A percentile compares a stretch with the other conserved stretches of the same genome.
Evolutionary conservation across 2,113 vertebrate species (phyloP).

Genomic region (Apteryx mantelli): DNA sequence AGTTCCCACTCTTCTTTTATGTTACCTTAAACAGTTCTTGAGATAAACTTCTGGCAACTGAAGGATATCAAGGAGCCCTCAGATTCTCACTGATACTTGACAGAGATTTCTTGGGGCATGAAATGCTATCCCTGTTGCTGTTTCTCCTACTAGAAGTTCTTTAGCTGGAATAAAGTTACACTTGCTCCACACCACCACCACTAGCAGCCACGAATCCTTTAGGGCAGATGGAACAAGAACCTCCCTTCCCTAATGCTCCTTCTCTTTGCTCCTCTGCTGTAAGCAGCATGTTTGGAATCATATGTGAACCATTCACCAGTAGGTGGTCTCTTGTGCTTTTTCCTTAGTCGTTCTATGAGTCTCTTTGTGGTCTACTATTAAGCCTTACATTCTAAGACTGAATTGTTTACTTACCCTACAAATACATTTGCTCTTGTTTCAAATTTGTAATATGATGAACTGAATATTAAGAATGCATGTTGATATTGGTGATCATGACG

Average conservation of each 20-base stretch:
- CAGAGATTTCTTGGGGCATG: neutral
- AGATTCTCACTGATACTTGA: neutral
- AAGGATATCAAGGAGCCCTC: neutral
- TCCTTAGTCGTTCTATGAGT: neutral
- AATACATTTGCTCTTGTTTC: neutral
- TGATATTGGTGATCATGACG: neutral
- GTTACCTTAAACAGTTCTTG: neutral
- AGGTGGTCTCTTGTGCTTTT: neutral
- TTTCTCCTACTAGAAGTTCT: neutral
- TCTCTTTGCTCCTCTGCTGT: neutral
- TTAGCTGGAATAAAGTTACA: neutral
- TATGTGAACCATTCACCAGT: neutral
- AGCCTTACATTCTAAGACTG: neutral
- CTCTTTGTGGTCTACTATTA: neutral
- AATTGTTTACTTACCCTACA: neutral
- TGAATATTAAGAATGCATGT: neutral
- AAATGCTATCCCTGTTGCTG: neutral
- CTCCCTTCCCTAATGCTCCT: neutral
- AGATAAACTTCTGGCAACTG: neutral
- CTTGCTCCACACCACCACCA: neutral
- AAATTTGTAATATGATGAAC: neutral
- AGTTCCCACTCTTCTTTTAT: neutral
- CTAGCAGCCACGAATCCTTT: neutral
- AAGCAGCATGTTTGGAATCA: neutral
- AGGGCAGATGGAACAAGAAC: neutral